Base-by-base conservation (phyloP, 64 coral and sea anemone genomes). In the Porites australiensis region DNA sequence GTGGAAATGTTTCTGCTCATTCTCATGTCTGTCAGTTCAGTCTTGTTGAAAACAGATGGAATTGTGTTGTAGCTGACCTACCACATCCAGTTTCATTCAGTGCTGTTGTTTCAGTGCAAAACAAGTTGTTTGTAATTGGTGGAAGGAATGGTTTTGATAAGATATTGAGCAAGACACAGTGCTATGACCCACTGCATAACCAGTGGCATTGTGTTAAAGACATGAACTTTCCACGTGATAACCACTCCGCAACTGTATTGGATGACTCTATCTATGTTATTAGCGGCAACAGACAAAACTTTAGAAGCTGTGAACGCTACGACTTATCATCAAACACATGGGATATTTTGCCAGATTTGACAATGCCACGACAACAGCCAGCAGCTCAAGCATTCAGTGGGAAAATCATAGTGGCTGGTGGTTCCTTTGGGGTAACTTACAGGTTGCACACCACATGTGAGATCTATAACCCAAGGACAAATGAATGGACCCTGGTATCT, bases 101-200 rank as follows among this genome's bases (percentile, higher is more conserved):
- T 48, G 73, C 72, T 50, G 73, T 89, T n/a, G 87, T 77, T 19
- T 62, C 73, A 2, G 45, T 60, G 45, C 13, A 89, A 14, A 59
- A 89, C 47, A 89, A 78, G 57, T 23, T 89, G 46, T 77, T 78
- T 78, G 22, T 89, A 5, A 75, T 89, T 78, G 87, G 87, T 65
- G 87, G 87, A 23, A 61, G 48, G 51, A 60, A 72, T 46, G 3
- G 15, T 2, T 53, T 44, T 46, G 51, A 57, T 22, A 23, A 12
- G 6, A 59, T 21, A 22, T 13, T 63, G 5, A 2, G 2, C n/a
- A 81, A 22, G 76, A 47, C 21, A 58, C 22, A 57, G 13, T 37
- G 59, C 44, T 89, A 79, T 20, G 44, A 89, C 44, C 74, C 73
- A 0, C 27, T 59, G 61, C 53, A 4, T 4, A 19, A 78, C 13